Evolutionary conservation across 2,888 invertebrate species (phyloP).

Genomic region (Dryococelus australis): DNA sequence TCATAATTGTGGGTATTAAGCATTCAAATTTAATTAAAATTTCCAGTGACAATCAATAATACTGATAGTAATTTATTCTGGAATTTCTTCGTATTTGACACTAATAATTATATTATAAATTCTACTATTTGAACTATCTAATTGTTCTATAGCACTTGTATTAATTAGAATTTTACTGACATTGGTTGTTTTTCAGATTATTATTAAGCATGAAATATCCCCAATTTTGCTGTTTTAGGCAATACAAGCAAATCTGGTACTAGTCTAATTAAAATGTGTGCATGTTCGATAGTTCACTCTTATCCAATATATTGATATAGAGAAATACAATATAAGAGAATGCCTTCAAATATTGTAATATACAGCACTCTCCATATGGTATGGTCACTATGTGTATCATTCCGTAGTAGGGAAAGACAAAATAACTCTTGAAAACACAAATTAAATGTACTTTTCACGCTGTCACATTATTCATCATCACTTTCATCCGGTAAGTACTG

Average conservation of each 20-base stretch:
- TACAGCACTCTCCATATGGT: background rate
- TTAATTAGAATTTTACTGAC: background rate
- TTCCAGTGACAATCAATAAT: too few species aligned
- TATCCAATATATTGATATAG: too few species aligned
- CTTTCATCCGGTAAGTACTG: background rate
- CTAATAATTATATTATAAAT: background rate
- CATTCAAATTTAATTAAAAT: background rate
- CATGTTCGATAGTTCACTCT: background rate
- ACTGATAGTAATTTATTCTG: background rate
- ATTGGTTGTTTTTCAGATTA: background rate
- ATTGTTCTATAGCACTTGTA: background rate
- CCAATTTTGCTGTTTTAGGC: background rate
- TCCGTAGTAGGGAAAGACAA: background rate
- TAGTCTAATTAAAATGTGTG: background rate
- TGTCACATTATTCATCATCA: background rate
- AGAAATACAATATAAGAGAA: background rate
- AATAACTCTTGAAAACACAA: background rate
- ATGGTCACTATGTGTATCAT: background rate
- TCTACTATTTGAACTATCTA: background rate
- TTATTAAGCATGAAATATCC: background rate
- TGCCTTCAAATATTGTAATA: background rate
- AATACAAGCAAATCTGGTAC: background rate
- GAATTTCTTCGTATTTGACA: background rate
- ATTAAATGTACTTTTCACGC: background rate
- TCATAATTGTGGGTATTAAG: background rate